Evolutionary conservation across 35 echinoderm and acorn worm species (phyloP).

Genomic region (Strongylocentrotus purpuratus): DNA sequence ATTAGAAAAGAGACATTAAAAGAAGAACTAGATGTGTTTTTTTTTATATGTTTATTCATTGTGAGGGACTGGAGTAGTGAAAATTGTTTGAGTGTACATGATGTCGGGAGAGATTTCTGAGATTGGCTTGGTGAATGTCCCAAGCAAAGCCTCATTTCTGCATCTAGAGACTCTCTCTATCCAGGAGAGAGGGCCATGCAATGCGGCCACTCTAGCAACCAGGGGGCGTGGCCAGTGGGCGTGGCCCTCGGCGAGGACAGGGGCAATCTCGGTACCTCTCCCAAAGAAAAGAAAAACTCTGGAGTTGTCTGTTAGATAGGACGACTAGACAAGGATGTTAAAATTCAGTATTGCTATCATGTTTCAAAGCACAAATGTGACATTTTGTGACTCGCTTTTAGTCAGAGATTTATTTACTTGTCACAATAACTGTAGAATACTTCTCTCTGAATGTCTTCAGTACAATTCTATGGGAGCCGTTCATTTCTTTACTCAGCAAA

Average conservation of each 20-base stretch:
- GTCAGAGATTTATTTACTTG: neutral
- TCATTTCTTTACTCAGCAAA: constrained; percentile 14
- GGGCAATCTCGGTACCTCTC: neutral
- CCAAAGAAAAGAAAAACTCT: neutral
- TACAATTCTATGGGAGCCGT: neutral
- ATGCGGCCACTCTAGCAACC: neutral
- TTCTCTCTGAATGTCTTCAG: neutral
- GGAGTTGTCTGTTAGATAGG: neutral
- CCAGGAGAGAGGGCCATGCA: neutral
- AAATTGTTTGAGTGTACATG: neutral
- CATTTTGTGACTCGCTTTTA: neutral
- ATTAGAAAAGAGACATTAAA: neutral
- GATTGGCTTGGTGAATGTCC: neutral
- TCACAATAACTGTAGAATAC: neutral
- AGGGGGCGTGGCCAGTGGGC: neutral
- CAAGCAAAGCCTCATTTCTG: neutral
- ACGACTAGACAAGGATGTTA: neutral
- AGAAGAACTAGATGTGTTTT: neutral
- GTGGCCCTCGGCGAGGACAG: neutral
- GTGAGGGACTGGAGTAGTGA: neutral
- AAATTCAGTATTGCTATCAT: constrained; percentile 1
- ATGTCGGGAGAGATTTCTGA: too few species aligned
- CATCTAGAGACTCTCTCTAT: neutral
- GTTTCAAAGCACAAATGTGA: neutral
- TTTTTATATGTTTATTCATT: neutral